These are phyloP conservation scores for Aphelinus atriplicis DNA, from an alignment of 1,140 invertebrate genomes.

Conservation along the genomic window DNA sequence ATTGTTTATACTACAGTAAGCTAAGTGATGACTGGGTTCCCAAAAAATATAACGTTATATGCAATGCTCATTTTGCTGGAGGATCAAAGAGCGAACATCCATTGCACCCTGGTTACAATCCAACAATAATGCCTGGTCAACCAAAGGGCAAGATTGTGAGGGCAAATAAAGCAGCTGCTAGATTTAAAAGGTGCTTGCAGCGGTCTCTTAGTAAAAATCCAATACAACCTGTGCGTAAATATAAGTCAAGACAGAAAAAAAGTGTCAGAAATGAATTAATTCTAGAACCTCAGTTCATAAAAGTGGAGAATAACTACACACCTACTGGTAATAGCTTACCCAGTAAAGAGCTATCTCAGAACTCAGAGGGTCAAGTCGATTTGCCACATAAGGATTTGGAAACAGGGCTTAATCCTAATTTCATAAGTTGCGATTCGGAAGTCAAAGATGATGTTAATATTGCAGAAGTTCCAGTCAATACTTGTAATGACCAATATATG, in stretches of 20 bases:
- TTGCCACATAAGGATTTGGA: background rate
- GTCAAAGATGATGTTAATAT: background rate
- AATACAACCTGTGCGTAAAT: too few relatives aligned
- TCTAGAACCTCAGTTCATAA: too few relatives aligned
- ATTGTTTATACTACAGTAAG: background rate
- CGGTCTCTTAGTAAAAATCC: background rate
- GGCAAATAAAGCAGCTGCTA: background rate
- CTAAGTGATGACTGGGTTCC: background rate
- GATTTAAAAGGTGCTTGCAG: background rate
- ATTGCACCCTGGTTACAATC: background rate
- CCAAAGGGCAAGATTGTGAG: too few relatives aligned
- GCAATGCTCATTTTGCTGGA: background rate
- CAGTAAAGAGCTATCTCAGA: background rate
- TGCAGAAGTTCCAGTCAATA: slow-evolving; percentile 7
- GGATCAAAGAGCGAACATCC: slow-evolving; percentile 6
- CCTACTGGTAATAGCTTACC: too few relatives aligned
- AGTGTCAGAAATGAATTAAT: too few relatives aligned
- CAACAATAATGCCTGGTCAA: background rate
- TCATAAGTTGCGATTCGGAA: background rate
- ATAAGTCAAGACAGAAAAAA: too few relatives aligned
- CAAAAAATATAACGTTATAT: background rate
- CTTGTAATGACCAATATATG: too few relatives aligned
- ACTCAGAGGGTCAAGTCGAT: background rate
- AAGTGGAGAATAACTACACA: too few relatives aligned
- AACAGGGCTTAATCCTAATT: background rate